Evolutionary conservation across 2,888 invertebrate genomes (phyloP), one percentile per base, ranked within the genome.

Genomic region (Drosophila incognita): DNA sequence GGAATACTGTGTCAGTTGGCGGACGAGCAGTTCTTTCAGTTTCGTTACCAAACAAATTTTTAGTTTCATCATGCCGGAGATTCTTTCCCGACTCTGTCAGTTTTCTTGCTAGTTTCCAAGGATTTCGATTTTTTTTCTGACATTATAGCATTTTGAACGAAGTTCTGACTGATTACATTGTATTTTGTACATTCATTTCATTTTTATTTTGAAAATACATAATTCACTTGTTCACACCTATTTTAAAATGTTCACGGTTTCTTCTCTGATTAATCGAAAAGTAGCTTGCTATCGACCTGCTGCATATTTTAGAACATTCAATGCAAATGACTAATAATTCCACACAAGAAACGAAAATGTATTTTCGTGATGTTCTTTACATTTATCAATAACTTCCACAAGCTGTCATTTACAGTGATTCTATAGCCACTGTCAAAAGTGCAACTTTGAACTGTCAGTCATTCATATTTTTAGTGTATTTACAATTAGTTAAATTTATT

Each of bases 371-470:
- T 27, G n/a, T 29, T 27, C 6, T n/a, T 51, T 27, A 15, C 1
- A 4, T 18, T 36, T 38, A n/a, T 38, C 7, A 27, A 27, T n/a
- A 18, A 5, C 0, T 6, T 8, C 13, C 8, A 7, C 2, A 38
- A 13, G 4, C 13, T 27, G 1, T 13, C 11, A 56, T 27, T 46
- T n/a, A 2, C 21, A 27, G 27, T 27, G 4, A 27, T 21, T 13
- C 8, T 15, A 52, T 8, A 52, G 18, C 33, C 52, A n/a, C 7
- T 21, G 29, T 52, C 52, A 52, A 52, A 33, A 21, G 18, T 54
- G 36, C 38, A 56, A 56, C n/a, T 56, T 18, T n/a, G 7, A 38
- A n/a, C 36, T 56, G 27, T n/a, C 36, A 38, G 18, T 27, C 18
- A 18, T 36, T 36, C 18, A 27, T 2, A 54, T 27, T 27, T 54